Evolutionary conservation across 2,113 vertebrate species (phyloP).

Genomic region (Glaucidium brasilianum): DNA sequence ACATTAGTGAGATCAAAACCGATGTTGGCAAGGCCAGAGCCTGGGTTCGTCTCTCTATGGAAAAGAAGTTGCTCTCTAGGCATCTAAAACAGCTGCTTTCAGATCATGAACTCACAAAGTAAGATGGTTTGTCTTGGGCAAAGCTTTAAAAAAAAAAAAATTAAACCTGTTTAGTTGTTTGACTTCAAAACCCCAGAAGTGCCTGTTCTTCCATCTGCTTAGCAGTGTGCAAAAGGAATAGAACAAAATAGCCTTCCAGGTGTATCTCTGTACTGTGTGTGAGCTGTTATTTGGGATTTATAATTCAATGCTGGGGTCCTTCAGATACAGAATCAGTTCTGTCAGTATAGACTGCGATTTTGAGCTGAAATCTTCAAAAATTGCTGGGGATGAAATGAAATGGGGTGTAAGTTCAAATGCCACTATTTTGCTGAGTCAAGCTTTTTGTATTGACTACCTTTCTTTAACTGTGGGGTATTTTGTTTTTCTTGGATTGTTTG

Average conservation of each 20-base stretch:
- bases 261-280: neutral
- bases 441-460: neutral
- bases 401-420: rapidly evolving
- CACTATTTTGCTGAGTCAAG: neutral
- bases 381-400: neutral
- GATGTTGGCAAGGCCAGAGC: conserved; percentile 97
- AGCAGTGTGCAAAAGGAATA: neutral
- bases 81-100: conserved; percentile 96
- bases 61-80: conserved; percentile 96
- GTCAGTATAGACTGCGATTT: neutral
- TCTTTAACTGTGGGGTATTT: neutral
- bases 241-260: neutral
- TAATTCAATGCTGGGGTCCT: neutral
- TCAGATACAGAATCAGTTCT: neutral
- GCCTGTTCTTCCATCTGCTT: neutral
- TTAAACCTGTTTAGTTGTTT: neutral
- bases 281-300: neutral
- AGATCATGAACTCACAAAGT: conserved; percentile 96
- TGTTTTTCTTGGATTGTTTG: neutral
- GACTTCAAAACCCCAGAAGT: neutral
- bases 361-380: neutral
- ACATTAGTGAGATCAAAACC: conserved; percentile 97
- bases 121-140: conserved; percentile 53
- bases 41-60: conserved; percentile 98
- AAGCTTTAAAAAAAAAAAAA: neutral